Evolutionary conservation across 1,140 invertebrate genomes (phyloP), one percentile per base, ranked within the genome.

Genomic region (Chymomyza costata): DNA sequence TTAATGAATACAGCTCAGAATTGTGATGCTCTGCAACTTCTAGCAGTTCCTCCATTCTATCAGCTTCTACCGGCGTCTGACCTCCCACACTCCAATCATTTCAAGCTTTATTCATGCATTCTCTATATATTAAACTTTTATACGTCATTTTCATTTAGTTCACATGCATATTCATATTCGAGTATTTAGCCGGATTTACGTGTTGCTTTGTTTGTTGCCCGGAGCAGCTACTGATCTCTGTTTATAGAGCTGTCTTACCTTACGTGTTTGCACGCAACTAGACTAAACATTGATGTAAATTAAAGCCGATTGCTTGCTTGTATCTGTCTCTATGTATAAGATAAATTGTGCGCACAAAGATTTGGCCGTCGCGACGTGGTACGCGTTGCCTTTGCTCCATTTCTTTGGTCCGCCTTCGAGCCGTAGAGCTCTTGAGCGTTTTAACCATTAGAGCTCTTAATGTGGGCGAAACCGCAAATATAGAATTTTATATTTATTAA

Each of bases 401-500:
- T 73, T 73, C 68, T 73, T 67, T 62, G 17, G 30, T n/a, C 34
- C 16, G 16, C 39, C 25, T 25, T 38, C 48, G 21, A 40, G 35
- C 25, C 28, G 17, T 25, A 37, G 32, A 21, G 40, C 39, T 37
- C 40, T 35, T 16, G 47, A 34, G 53, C 49, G 68, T 58, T n/a
- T n/a, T 74, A 73, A 74, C 68, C 68, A 63, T 68, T 59, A 58
- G n/a, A n/a, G 19, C 49, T 38, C 30, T 21, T 32, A 52, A 17
- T 52, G 68, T 74, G 59, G 69, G 68, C 53, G 68, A 39, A 37
- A 66, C 41, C 43, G 53, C 56, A 50, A 53, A 48, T 46, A 17
- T 28, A 21, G 37, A 50, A 53, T 50, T 53, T 62, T 32, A 57
- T n/a, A 57, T 62, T 65, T 71, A 65, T 66, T 59, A 74, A 73